Evolutionary conservation across 2,113 vertebrate genomes (phyloP).

Genomic region (Notiomystis cincta): DNA sequence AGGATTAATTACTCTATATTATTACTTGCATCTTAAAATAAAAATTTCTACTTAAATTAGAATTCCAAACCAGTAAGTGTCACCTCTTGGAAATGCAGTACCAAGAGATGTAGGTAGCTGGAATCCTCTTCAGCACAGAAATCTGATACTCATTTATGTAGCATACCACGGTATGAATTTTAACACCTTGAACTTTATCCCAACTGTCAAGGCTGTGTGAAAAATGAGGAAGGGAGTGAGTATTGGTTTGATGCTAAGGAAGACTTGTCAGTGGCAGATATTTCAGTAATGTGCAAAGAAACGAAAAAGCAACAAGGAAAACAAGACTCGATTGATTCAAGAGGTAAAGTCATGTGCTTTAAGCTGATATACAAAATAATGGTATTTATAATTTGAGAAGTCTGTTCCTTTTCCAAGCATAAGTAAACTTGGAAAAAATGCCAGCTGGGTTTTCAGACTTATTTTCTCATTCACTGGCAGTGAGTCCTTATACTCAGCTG

Average conservation of each 20-base stretch:
- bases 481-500: neutral
- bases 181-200: neutral
- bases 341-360: neutral
- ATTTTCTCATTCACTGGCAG: neutral
- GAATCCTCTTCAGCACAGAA: neutral
- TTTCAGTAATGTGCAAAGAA: neutral
- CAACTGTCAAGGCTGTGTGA: conserved; percentile 11
- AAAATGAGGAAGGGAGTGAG: conserved; percentile 29
- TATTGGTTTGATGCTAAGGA: conserved; percentile 74
- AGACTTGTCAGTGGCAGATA: conserved; percentile 15
- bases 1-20: too few relatives aligned
- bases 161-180: neutral
- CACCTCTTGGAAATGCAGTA: neutral
- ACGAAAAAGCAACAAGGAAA: neutral
- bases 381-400: neutral
- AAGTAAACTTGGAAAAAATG: neutral
- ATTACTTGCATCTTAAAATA: neutral
- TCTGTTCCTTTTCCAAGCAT: neutral
- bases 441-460: neutral
- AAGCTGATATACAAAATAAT: neutral
- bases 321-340: neutral
- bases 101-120: neutral
- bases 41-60: neutral
- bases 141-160: neutral
- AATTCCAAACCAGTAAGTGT: neutral